Conservation (phyloP, 2,797 vertebrate genomes). For the Neomorphus geoffroyi region DNA sequence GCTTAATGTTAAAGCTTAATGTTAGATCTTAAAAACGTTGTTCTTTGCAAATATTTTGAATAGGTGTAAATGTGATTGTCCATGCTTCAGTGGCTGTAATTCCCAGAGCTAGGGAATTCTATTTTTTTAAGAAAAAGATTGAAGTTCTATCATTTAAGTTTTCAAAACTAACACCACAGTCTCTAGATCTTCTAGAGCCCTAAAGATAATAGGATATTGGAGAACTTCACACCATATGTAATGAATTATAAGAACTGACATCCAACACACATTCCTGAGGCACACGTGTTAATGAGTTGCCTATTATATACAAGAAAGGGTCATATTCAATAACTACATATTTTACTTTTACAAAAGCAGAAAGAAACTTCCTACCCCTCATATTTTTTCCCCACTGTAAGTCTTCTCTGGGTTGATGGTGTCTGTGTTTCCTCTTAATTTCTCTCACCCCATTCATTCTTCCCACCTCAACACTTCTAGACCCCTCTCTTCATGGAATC, state of each 20-base stretch:
- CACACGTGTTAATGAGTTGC: fast-evolving
- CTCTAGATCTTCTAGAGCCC: neutral
- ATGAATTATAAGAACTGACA: neutral
- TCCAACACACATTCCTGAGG: neutral
- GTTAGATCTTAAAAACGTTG: neutral
- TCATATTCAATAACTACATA: fast-evolving
- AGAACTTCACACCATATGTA: neutral
- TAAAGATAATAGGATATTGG: neutral
- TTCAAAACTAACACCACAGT: neutral
- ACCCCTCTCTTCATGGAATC: neutral
- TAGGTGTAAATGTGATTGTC: neutral
- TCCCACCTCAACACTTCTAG: neutral
- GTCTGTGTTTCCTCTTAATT: neutral
- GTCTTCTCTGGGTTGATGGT: neutral
- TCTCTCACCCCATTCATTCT: neutral
- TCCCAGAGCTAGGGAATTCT: neutral
- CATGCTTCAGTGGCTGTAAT: neutral
- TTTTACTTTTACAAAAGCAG: neutral
- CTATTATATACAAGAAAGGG: neutral
- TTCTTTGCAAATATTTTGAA: neutral
- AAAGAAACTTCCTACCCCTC: neutral
- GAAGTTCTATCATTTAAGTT: neutral
- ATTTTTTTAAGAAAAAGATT: too few species aligned
- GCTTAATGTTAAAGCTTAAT: too few species aligned
- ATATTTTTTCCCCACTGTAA: fast-evolving